phyloP scores from a whole-genome alignment of 2,888 invertebrate species.

The Lottia gigantea region DNA sequence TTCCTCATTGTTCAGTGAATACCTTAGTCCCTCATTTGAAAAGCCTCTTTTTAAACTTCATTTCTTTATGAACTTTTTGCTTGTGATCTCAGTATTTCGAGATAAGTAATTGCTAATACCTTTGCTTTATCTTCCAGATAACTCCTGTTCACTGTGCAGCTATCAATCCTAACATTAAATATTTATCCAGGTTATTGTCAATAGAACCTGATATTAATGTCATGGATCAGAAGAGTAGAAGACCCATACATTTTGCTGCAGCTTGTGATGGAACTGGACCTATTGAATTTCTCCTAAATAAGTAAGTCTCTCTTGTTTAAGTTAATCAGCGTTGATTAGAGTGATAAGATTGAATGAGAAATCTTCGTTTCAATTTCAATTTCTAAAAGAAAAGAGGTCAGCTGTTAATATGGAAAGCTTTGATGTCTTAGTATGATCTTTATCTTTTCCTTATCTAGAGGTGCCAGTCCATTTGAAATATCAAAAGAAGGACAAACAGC shows the following conservation, averaged over 20 bases:
- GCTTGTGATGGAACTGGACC: constrained; percentile 70
- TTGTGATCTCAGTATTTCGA: too few species aligned
- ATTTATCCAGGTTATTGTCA: constrained; percentile 67
- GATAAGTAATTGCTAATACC: too few species aligned
- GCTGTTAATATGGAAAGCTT: too few species aligned
- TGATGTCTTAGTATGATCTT: background rate
- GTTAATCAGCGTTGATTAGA: background rate
- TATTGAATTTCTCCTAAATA: constrained; percentile 67
- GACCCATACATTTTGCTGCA: constrained; percentile 72
- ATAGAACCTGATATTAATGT: constrained; percentile 70
- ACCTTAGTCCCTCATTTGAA: too few species aligned
- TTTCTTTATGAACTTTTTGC: too few species aligned
- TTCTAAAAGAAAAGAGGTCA: too few species aligned
- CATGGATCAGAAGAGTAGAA: constrained; percentile 68
- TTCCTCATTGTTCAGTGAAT: too few species aligned
- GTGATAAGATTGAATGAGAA: background rate
- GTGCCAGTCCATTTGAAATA: constrained; percentile 60
- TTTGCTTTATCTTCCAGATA: constrained; percentile 53
- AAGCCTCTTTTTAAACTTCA: too few species aligned
- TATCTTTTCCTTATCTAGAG: constrained; percentile 44
- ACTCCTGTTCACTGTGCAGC: constrained; percentile 72
- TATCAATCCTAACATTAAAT: constrained; percentile 71
- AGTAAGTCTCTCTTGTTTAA: constrained; percentile 36
- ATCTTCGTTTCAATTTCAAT: too few species aligned
- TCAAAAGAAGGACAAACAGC: constrained; percentile 68